Evolutionary conservation across 2,888 invertebrate species (phyloP).

Genomic region (Hydrotaea diabolus): DNA sequence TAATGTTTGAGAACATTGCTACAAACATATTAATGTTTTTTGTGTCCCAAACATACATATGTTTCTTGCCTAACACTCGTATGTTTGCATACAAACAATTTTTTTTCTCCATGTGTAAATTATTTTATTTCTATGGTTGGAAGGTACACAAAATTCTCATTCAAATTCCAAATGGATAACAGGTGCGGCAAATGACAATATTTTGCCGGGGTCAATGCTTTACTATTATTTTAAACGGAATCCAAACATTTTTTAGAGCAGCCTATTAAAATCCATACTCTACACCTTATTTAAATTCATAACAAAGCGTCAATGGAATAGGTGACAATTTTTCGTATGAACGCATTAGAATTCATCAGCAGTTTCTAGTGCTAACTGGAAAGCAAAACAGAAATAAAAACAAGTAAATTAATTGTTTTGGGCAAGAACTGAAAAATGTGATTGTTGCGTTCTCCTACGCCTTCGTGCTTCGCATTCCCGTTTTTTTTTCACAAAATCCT

Average conservation of each 20-base stretch:
- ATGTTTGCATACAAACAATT: background rate
- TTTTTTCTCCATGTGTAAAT: too few relatives aligned
- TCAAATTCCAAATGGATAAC: background rate
- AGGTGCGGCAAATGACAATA: constrained; percentile 1
- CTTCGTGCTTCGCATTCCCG: background rate
- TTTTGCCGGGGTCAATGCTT: constrained; percentile 4
- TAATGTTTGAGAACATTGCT: too few relatives aligned
- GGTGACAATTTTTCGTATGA: background rate
- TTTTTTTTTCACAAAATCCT: background rate
- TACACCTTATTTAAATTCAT: constrained; percentile 20
- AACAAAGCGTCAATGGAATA: background rate
- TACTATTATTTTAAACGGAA: background rate
- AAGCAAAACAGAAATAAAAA: background rate
- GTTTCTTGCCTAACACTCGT: too few relatives aligned
- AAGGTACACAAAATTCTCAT: too few relatives aligned
- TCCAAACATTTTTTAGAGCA: background rate
- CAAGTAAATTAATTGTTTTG: background rate
- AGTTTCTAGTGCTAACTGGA: background rate
- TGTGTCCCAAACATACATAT: too few relatives aligned
- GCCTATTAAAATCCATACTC: background rate
- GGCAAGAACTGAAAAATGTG: background rate
- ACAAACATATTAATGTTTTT: too few relatives aligned
- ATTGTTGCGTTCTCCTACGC: background rate
- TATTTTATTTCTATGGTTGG: too few relatives aligned
- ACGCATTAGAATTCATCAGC: background rate